Base-by-base conservation (phyloP, 2,797 vertebrate genomes). In the Channallabes apus region DNA sequence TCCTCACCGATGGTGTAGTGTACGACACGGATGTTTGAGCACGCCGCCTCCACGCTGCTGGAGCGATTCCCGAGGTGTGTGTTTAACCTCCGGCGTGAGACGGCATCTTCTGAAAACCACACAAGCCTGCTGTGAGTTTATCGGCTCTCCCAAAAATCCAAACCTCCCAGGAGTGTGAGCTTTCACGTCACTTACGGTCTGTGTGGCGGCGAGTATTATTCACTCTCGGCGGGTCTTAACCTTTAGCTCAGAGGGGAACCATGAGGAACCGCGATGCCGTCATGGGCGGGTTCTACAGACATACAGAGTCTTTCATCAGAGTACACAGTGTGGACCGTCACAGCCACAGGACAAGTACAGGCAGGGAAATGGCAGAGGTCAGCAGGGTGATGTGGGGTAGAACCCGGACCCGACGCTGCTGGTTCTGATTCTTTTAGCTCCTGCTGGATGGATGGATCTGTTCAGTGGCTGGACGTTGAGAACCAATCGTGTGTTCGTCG, bases 1-100 rank as follows among this genome's bases (percentile, higher is more conserved):
- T 78, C 29, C 56, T 54, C 2, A 29, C 17, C 58, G 51, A 58
- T 76, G 56, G 27, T 32, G 73, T 58, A 76, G 73, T 20, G 73
- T 56, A 20, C 12, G 73, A 56, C 73, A 56, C 17, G 41, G 24
- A 5, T 4, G 38, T 15, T 14, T 17, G n/a, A 29, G n/a, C 51
- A 27, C 75, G 20, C 54, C 29, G 18, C 56, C 75, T 35, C 29
- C 4, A 20, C 27, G 24, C 27, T 0, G 56, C 18, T 24, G 75
- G 75, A 59, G 22, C 22, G 18, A 29, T 78, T 59, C 29, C 56
- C 29, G 54, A 59, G 75, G 54, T 78, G 75, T 59, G 56, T 78
- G 29, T 78, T 78, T 78, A 78, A 78, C 56, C 56, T 78, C 56
- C 56, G 18, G 2, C 1, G 56, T 14, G 56, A 78, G 8, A 2